These are phyloP conservation scores for Sminthurides bifidus DNA, from an alignment of 1,140 invertebrate genomes.

Conservation along the genomic window DNA sequence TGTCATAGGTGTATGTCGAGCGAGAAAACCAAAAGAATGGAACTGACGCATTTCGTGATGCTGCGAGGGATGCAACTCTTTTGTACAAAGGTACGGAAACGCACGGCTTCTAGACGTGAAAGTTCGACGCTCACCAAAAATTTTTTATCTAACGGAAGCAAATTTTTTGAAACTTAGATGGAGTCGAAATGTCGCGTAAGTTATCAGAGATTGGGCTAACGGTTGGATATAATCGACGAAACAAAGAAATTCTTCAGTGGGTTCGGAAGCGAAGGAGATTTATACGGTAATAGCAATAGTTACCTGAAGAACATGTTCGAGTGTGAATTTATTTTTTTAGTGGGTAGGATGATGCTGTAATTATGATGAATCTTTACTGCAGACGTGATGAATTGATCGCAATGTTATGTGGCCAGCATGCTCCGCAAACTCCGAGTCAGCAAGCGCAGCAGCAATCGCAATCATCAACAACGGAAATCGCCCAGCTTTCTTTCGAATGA, in stretches of 20 bases:
- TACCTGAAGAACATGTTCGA: no score
- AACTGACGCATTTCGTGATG: constrained; percentile 10
- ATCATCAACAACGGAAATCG: constrained; percentile 1
- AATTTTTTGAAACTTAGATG: constrained; percentile 1
- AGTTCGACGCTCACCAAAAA: no score
- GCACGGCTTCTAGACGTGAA: not conserved
- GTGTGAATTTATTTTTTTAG: not conserved
- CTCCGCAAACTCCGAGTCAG: not conserved
- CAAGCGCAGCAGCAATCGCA: not conserved
- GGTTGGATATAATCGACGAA: constrained; percentile 3
- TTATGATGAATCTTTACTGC: not conserved
- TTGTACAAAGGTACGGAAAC: constrained; percentile 14
- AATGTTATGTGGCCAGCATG: not conserved
- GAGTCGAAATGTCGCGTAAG: not conserved
- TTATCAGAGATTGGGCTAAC: constrained; percentile 7
- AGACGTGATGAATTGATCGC: constrained; percentile 3
- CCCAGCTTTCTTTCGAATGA: not conserved
- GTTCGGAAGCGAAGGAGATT: constrained; percentile 9
- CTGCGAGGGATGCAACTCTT: constrained; percentile 11
- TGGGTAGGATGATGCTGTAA: not conserved
- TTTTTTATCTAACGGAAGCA: not conserved
- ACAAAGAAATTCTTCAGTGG: constrained; percentile 14
- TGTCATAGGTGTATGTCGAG: constrained; percentile 10
- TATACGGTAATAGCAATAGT: constrained; percentile 10
- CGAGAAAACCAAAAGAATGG: constrained; percentile 6